Evolutionary conservation across 2,888 invertebrate species (phyloP).

Genomic region (Drosophila emarginata): DNA sequence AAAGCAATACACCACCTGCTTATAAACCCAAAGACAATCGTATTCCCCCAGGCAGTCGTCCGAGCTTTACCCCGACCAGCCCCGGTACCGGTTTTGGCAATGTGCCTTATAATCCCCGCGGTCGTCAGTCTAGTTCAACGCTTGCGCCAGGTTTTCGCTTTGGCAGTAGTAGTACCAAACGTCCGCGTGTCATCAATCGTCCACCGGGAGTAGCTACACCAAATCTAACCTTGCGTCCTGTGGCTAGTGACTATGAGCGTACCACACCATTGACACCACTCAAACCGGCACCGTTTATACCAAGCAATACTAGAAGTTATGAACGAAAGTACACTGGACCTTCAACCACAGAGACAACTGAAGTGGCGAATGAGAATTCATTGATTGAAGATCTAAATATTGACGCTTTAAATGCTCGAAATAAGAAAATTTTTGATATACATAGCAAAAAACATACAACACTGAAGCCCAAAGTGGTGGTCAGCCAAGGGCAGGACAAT

Average conservation of each 20-base stretch:
- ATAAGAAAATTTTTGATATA: slow-evolving; percentile 84
- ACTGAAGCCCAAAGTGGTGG: slow-evolving; percentile 72
- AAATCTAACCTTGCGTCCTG: slow-evolving; percentile 77
- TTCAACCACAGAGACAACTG: slow-evolving; percentile 71
- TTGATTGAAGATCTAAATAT: slow-evolving; percentile 83
- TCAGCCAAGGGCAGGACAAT: slow-evolving; percentile 45
- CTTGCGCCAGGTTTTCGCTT: slow-evolving; percentile 45
- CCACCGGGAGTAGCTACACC: slow-evolving; percentile 72
- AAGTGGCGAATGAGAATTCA: slow-evolving; percentile 72
- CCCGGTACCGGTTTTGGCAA: slow-evolving; percentile 37
- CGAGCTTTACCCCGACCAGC: slow-evolving; percentile 41
- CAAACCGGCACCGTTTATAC: slow-evolving; percentile 79
- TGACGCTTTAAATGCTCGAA: slow-evolving; percentile 84
- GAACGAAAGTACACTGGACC: slow-evolving; percentile 80
- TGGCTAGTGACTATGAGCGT: slow-evolving; percentile 73
- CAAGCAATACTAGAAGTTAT: slow-evolving; percentile 79
- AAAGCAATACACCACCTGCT: slow-evolving; percentile 34
- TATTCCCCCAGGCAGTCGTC: slow-evolving; percentile 54
- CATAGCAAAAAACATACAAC: slow-evolving; percentile 82
- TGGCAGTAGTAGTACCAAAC: slow-evolving; percentile 52
- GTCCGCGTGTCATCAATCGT: slow-evolving; percentile 76
- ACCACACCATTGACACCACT: slow-evolving; percentile 72
- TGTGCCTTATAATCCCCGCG: slow-evolving; percentile 62
- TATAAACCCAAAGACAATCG: slow-evolving; percentile 59
- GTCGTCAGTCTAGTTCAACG: slow-evolving; percentile 30